Evolutionary conservation across 2,797 vertebrate species (phyloP).

Genomic region (Discoglossus pictus): DNA sequence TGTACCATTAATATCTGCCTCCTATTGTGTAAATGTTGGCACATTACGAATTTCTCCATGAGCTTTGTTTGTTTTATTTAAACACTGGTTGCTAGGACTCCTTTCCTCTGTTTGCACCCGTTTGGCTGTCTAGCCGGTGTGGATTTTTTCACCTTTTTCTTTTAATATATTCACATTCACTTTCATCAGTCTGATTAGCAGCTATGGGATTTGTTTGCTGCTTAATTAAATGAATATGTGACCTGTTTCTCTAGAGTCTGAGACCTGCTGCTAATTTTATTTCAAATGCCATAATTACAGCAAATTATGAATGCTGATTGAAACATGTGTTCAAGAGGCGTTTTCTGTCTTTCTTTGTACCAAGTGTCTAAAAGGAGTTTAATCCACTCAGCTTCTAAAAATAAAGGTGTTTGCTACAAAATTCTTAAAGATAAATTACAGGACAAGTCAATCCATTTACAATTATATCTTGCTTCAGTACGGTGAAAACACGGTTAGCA

Average conservation of each 20-base stretch:
- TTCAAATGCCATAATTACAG: neutral
- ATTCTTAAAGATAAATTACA: no score
- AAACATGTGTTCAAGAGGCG: conserved; percentile 25
- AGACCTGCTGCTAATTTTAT: conserved; percentile 11
- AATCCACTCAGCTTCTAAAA: no score
- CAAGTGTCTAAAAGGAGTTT: no score
- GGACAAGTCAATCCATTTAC: no score
- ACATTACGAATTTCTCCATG: neutral
- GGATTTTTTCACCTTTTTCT: conserved; percentile 6
- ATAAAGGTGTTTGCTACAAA: no score
- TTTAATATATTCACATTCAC: conserved; percentile 10
- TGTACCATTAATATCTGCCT: neutral
- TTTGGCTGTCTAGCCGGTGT: neutral
- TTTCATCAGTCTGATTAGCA: conserved; percentile 15
- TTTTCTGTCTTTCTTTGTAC: conserved; percentile 12
- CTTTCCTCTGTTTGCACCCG: conserved; percentile 3
- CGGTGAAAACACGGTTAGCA: no score
- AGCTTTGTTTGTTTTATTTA: conserved; percentile 17
- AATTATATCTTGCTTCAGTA: no score
- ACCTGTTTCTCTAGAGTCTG: neutral
- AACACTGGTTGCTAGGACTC: conserved; percentile 33
- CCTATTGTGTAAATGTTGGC: neutral
- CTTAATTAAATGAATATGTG: neutral
- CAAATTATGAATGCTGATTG: conserved; percentile 29
- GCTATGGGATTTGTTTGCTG: conserved; percentile 21